These are phyloP conservation scores for Chaenodraco wilsoni DNA, from an alignment of 2,797 vertebrate genomes.

Conservation along the genomic window DNA sequence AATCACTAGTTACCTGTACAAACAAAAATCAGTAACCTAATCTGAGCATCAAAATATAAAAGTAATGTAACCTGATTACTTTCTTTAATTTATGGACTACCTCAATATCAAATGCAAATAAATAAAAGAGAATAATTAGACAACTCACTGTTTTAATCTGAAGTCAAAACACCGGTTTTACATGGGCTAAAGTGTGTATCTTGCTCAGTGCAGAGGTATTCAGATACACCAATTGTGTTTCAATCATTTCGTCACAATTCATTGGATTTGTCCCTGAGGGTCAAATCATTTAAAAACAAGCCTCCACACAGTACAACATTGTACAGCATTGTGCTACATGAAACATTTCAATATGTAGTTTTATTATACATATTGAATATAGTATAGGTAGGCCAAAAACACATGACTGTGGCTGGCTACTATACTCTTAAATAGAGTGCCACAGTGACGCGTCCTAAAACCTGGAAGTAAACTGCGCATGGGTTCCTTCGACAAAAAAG, in stretches of 20 bases:
- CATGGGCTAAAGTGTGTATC: not conserved
- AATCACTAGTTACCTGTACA: too few species aligned
- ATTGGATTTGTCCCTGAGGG: not conserved
- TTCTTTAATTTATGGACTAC: too few species aligned
- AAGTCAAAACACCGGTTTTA: conserved; percentile 17
- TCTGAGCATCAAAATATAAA: too few species aligned
- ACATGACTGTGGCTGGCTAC: not conserved
- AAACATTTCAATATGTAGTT: not conserved
- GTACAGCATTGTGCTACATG: not conserved
- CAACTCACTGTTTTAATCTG: conserved; percentile 32
- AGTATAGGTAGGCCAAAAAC: not conserved
- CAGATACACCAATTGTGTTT: not conserved
- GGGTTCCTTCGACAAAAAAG: too few species aligned
- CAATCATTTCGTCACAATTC: not conserved
- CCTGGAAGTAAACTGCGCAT: too few species aligned
- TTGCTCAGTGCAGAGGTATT: conserved; percentile 31
- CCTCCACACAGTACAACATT: not conserved
- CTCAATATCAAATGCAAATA: too few species aligned
- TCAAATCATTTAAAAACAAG: not conserved
- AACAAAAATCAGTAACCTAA: too few species aligned
- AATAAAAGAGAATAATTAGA: not conserved
- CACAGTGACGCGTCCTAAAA: too few species aligned
- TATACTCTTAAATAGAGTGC: too few species aligned
- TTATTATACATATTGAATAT: not conserved
- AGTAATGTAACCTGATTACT: too few species aligned